A percentile compares a stretch with the other conserved stretches of the same genome.
Evolutionary conservation across 2,113 vertebrate species (phyloP).

Genomic region (Brachyistius frenatus): DNA sequence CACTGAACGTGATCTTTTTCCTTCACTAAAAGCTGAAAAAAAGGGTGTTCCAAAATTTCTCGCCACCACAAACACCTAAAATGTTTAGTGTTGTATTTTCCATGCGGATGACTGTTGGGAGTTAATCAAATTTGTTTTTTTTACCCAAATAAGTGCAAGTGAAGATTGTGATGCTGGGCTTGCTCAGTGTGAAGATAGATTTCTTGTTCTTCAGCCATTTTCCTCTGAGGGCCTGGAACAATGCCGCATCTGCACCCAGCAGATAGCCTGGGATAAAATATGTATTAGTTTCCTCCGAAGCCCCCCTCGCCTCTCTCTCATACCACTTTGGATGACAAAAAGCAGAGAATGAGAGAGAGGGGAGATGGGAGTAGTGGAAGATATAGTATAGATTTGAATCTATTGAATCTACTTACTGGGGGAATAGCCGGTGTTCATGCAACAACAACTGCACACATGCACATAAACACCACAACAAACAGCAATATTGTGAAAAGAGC

Average conservation of each 20-base stretch:
- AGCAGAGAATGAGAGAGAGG: constrained; percentile 54
- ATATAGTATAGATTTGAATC: constrained; percentile 80
- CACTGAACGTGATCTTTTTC: constrained; percentile 32
- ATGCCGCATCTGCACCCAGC: constrained; percentile 67
- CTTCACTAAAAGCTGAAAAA: constrained; percentile 4
- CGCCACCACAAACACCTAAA: not conserved
- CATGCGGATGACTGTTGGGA: constrained; percentile 64
- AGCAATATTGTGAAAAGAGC: constrained; percentile 87
- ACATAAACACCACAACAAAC: constrained; percentile 63
- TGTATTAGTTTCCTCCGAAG: constrained; percentile 81
- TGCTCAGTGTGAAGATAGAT: constrained; percentile 71
- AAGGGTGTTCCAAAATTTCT: not conserved
- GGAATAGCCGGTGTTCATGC: constrained; percentile 28
- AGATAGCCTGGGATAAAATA: constrained; percentile 84
- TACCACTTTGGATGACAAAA: constrained; percentile 81
- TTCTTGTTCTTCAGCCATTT: constrained; percentile 59
- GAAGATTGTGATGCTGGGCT: constrained; percentile 36
- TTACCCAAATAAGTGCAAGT: constrained; percentile 60
- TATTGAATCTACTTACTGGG: constrained; percentile 74
- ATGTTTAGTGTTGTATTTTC: constrained; percentile 23
- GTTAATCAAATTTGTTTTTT: constrained; percentile 76
- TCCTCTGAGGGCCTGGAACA: constrained; percentile 60
- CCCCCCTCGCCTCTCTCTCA: constrained; percentile 60
- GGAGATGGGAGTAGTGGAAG: constrained; percentile 57
- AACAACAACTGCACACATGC: constrained; percentile 45